Conservation (phyloP, 2,797 vertebrate genomes). For the Xenentodon cancila region DNA sequence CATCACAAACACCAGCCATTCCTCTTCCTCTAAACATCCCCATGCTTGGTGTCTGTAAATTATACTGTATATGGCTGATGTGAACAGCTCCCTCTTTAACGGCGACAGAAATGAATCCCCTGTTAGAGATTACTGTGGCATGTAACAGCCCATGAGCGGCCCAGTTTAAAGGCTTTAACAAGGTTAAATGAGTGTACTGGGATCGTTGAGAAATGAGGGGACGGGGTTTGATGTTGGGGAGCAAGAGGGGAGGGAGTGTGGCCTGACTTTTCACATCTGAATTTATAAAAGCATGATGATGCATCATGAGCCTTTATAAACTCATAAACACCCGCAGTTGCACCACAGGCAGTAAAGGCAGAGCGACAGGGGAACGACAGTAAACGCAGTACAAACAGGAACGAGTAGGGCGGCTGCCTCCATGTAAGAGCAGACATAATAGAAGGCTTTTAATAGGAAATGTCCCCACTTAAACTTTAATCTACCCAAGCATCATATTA, state of each 20-base stretch:
- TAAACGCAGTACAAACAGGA: slow-evolving; percentile 59
- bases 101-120: slow-evolving; percentile 72
- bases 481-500: slow-evolving; percentile 52
- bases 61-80: slow-evolving; percentile 53
- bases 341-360: slow-evolving; percentile 64
- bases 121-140: slow-evolving; percentile 74
- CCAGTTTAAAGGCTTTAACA: slow-evolving; percentile 75
- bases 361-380: slow-evolving; percentile 45
- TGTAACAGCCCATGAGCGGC: slow-evolving; percentile 72
- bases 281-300: slow-evolving; percentile 72
- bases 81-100: slow-evolving; percentile 61
- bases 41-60: slow-evolving; percentile 55
- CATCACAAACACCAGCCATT: slow-evolving; percentile 37
- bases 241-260: slow-evolving; percentile 18
- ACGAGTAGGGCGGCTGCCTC: slow-evolving; percentile 25
- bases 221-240: slow-evolving; percentile 7
- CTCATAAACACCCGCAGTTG: slow-evolving; percentile 67
- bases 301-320: slow-evolving; percentile 71
- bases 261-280: slow-evolving; percentile 48
- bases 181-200: slow-evolving; percentile 75
- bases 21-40: slow-evolving; percentile 40
- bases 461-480: slow-evolving; percentile 63
- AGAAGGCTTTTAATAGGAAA: slow-evolving; percentile 62
- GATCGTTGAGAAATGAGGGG: slow-evolving; percentile 38
- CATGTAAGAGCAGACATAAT: slow-evolving; percentile 52